Evolutionary conservation across 1,140 invertebrate genomes (phyloP), one percentile per base, ranked within the genome.

Genomic region (Calosoma granatense): DNA sequence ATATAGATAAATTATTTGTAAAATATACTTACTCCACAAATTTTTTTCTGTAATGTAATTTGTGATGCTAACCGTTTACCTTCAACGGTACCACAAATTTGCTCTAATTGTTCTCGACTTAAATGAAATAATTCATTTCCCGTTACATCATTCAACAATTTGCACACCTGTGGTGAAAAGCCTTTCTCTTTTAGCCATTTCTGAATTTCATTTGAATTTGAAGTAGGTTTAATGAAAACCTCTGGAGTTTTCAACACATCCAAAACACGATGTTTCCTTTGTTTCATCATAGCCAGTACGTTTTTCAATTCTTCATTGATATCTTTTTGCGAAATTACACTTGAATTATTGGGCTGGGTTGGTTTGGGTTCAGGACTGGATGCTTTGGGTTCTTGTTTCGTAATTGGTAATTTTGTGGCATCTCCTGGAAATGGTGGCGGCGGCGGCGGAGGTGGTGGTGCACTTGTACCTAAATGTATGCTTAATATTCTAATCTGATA

Each of bases 101-200:
- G 77, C 60, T 88, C 84, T 23, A 90, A 71, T 62, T 88, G 80
- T 47, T 72, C 60, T 17, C 77, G 76, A 0, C 78, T 78, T 15
- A 90, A 71, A 2, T 72, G 73, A 66, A 93, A 89, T 47, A 92
- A 66, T 63, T 88, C 81, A 55, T 79, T 73, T 0, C 88, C 90
- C 30, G 77, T 77, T 59, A 88, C 74, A 9, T 79, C 81, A 59
- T 81, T 75, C 17, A 88, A 74, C 56, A 82, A 80, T 53, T 79
- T 78, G 51, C 80, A 73, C 14, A 86, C 78, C 61, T 72, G 72
- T 19, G 80, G 71, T 39, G 80, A 80, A 71, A 92, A 93, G 26
- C 82, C 83, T 70, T 92, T 93, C 2, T 76, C 78, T 53, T 78
- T 73, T 6, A 92, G 71, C 89, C 89, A 93, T 21, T 78, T 73